Base-by-base conservation (phyloP, 2,888 invertebrate genomes). In the Himalopsyche tibetana region DNA sequence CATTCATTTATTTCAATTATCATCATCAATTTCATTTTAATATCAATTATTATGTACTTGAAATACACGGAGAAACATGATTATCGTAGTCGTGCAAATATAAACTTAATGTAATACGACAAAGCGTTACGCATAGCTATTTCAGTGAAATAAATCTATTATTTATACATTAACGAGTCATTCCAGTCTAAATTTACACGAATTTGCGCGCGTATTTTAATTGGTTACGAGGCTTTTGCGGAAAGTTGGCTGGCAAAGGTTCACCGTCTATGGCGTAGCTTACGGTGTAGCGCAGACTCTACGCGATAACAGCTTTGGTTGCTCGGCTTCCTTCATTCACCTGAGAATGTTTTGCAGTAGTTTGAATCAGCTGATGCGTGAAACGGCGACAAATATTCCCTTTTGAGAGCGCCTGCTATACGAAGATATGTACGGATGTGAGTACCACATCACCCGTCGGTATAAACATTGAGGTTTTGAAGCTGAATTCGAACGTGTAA, bases 311-410 rank as follows among this genome's bases (percentile, higher is more conserved):
- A 74, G 74, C 74, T 36, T 74, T 74, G 74, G 74, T 74, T 74
- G 74, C 74, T 74, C 36, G 74, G 74, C 74, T 74, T 74, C 36
- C 19, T 74, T 36, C 74, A 36, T 74, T 74, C 74, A 74, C 74
- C 74, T 74, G 74, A 74, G 74, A 36, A 69, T 79, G 84, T 80
- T 84, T 42, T 51, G 38, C 55, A 84, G 80, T 80, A 84, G 80
- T 84, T 84, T 42, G 55, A 38, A 51, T 84, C 81, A 80, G 55
- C 19, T 84, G 84, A 84, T 84, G 84, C 80, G 84, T 80, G 84
- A 84, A 84, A 84, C 80, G 55, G 80, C 84, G 55, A 84, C 80
- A 55, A 84, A 51, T 80, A 55, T 55, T 69, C 80, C 55, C 55
- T 42, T 69, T 83, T 69, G 83, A 83, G 42, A 38, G 42, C 19